Conservation (phyloP, 2,113 vertebrate species). For the Panthera leo region DNA sequence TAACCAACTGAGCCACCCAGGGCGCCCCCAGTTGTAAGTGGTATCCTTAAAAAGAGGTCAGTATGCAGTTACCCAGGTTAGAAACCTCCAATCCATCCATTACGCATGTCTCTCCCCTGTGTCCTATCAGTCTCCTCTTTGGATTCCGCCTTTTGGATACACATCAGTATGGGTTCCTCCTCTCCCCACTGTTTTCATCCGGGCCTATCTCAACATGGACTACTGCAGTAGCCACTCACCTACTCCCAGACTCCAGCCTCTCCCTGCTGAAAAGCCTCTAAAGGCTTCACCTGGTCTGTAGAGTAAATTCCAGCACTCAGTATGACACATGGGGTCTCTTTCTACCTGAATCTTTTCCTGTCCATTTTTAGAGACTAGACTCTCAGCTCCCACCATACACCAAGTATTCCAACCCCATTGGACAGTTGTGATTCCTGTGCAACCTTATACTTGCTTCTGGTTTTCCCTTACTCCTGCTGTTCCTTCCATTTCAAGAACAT, state of each 20-base stretch:
- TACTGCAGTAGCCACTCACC: rapidly evolving
- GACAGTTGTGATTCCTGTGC: not conserved
- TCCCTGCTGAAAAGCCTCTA: not conserved
- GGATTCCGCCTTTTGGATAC: not conserved
- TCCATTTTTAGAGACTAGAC: not conserved
- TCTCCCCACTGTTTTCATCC: not conserved
- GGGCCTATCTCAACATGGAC: not conserved
- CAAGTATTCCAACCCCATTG: not conserved
- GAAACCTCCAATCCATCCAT: not conserved
- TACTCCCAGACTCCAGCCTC: not conserved
- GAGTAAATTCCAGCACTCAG: not conserved
- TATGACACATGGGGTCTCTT: not conserved
- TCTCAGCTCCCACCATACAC: not conserved
- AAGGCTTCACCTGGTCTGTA: rapidly evolving
- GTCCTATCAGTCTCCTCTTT: not conserved
- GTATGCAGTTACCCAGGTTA: not conserved
- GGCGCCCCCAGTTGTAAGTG: not conserved
- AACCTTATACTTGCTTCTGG: not conserved
- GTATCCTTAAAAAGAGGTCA: not conserved
- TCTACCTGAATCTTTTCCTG: not conserved
- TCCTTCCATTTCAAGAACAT: not conserved
- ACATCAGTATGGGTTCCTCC: not conserved
- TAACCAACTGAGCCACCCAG: too few relatives aligned
- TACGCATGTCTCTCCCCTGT: not conserved
- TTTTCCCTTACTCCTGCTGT: not conserved